phyloP scores from a whole-genome alignment of 2,888 invertebrate species.

The Acleris emargana region DNA sequence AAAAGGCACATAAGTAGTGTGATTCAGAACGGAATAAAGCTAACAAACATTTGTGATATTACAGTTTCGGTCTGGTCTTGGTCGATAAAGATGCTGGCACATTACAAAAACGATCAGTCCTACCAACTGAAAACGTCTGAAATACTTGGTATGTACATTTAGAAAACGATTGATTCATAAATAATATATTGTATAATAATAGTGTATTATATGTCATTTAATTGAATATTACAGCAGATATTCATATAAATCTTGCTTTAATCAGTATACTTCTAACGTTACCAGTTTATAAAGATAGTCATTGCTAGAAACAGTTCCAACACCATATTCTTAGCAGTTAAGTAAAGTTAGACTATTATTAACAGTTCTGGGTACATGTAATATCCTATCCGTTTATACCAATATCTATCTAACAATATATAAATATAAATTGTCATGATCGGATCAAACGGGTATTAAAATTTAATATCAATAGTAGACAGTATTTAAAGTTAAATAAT shows the following conservation, averaged over 20 bases:
- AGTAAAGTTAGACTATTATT: slow-evolving; percentile 6
- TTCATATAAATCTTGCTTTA: too few relatives aligned
- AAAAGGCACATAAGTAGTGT: not conserved
- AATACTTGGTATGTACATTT: too few relatives aligned
- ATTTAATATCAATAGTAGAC: slow-evolving; percentile 25
- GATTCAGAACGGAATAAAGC: not conserved
- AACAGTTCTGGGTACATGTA: slow-evolving; percentile 2
- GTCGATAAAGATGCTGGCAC: too few relatives aligned
- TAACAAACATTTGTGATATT: not conserved
- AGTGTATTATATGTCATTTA: too few relatives aligned
- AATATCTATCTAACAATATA: not conserved
- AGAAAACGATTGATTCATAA: too few relatives aligned
- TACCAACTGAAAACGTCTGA: too few relatives aligned
- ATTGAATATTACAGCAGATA: too few relatives aligned
- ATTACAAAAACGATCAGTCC: too few relatives aligned
- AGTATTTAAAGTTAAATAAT: slow-evolving; percentile 15
- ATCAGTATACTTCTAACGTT: not conserved
- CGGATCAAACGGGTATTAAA: slow-evolving; percentile 20
- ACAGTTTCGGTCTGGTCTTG: not conserved
- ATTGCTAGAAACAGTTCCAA: not conserved
- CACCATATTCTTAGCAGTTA: not conserved
- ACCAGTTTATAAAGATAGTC: not conserved
- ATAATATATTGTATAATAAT: too few relatives aligned
- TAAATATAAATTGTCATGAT: slow-evolving; percentile 24
- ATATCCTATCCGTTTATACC: not conserved